Base-by-base conservation (phyloP, 2,113 vertebrate genomes). In the Sapayoa aenigma region DNA sequence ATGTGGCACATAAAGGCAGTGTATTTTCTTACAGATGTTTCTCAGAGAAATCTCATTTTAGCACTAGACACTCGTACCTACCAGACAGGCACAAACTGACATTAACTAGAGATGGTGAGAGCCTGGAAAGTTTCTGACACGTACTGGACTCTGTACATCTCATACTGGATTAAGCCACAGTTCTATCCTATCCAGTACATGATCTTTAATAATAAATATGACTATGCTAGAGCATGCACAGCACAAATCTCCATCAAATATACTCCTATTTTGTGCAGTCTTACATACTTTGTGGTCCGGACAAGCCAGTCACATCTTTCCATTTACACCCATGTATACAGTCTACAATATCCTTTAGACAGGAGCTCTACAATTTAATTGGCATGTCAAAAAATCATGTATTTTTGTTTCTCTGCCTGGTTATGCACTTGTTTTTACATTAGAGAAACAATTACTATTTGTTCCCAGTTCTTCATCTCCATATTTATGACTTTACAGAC, bases 261-360 rank as follows among this genome's bases (percentile, higher is more conserved):
- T 4, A 9, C 5, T 41, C 16, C 30, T 25, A 15, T 62, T 80
- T 56, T 55, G 33, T 62, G 10, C 22, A 66, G 31, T 49, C 25
- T 44, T 52, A 66, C 0, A 0, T 30, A 42, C 14, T 55, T 66
- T 14, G 30, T 1, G 4, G 17, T 28, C n/a, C 89, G 46, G 31
- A 58, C 5, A 3, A 15, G 14, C 3, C 73, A 81, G 50, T 2
- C 31, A 49, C 17, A 46, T 46, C 22, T 46, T 87, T 67, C 28
- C 5, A 21, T 58, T 67, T 37, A 63, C 15, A 93, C 12, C 6
- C 20, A 27, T 24, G 5, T 60, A 47, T 27, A n/a, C 15, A 50
- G 24, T 42, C 50, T 35, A 12, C 30, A 6, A 31, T 18, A 42
- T 10, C 27, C 25, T 91, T 84, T 35, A 42, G 44, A 47, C 50